A percentile compares a stretch with the other conserved stretches of the same genome.
phyloP scores from a whole-genome alignment of 1,140 invertebrate genomes.

The Tetranychus cinnabarinus region DNA sequence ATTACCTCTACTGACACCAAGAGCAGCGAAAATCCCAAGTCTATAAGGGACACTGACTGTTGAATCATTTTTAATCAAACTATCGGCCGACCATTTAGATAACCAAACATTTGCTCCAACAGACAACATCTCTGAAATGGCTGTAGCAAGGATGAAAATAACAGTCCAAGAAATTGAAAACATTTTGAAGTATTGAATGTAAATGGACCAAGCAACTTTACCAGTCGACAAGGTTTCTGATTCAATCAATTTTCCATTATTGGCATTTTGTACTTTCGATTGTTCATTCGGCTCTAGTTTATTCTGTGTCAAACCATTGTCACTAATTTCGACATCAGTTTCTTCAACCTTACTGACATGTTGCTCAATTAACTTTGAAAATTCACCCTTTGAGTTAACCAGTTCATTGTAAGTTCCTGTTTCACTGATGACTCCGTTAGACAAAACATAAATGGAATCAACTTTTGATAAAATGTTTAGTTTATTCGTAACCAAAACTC shows the following conservation, averaged over 20 bases:
- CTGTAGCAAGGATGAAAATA: slow-evolving; percentile 11
- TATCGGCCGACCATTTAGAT: slow-evolving; percentile 30
- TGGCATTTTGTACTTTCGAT: too few relatives aligned
- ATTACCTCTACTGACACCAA: background rate
- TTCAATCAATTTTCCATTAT: slow-evolving; percentile 43
- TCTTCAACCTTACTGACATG: slow-evolving; percentile 40
- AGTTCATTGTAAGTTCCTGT: slow-evolving; percentile 20
- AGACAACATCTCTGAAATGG: slow-evolving; percentile 31
- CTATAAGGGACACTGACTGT: slow-evolving; percentile 57
- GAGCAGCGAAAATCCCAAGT: background rate
- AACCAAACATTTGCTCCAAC: slow-evolving; percentile 84
- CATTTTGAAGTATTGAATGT: slow-evolving; percentile 30
- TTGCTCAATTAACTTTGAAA: slow-evolving; percentile 38
- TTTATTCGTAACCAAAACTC: slow-evolving; percentile 21
- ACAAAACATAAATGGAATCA: slow-evolving; percentile 21
- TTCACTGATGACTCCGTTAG: slow-evolving; percentile 19
- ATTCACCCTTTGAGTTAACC: slow-evolving; percentile 14
- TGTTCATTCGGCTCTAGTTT: background rate
- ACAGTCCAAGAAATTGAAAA: slow-evolving; percentile 8
- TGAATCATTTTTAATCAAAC: slow-evolving; percentile 14
- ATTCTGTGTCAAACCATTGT: background rate
- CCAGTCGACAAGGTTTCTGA: slow-evolving; percentile 69
- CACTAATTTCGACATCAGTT: slow-evolving; percentile 11
- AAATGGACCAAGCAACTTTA: slow-evolving; percentile 65
- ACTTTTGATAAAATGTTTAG: slow-evolving; percentile 19